Base-by-base conservation (phyloP, 2,797 vertebrate genomes). In the Phrynocephalus vlangalii region DNA sequence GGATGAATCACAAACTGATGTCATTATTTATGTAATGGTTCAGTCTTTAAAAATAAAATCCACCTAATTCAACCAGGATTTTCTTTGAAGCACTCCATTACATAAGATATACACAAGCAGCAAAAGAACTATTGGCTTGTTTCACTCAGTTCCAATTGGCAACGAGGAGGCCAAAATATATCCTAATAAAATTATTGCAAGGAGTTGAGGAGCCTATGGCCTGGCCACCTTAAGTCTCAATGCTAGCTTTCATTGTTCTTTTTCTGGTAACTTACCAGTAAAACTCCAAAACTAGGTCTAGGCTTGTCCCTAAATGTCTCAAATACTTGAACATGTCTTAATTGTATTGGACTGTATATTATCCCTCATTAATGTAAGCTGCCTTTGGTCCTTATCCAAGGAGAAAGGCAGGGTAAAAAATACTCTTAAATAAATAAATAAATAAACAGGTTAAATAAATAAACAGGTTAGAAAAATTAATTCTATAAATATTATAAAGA, bases 21-120 rank as follows among this genome's bases (percentile, higher is more conserved):
- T 81, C 79, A 86, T 92, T 86, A 92, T 93, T 94, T 93, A 90
- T 92, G 86, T 88, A 89, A 88, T 44, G 86, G 77, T 72, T 91
- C 78, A 24, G 78, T 5, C 44, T 26, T 33, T 60, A 38, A 15
- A 60, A 87, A 85, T 84, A 33, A 82, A 87, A 30, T 20, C n/a
- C 76, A 24, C 0, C 0, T 73, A 78, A 63, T 89, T 95, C 86
- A 93, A 91, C 87, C 79, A 91, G 38, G 70, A 88, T 90, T 88
- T 83, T 63, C 82, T 95, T 94, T 95, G 91, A 93, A 94, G 84
- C 38, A 8, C 28, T 85, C 93, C 85, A 38, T 91, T 82, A 24
- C 56, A 90, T 92, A 91, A 93, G 95, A 94, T 93, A 95, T 91
- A 72, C 85, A 92, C 79, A 5, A 0, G 38, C 70, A 94, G 75